Evolutionary conservation across 2,888 invertebrate species (phyloP), one percentile per base, ranked within the genome.

Genomic region (Pocota personata): DNA sequence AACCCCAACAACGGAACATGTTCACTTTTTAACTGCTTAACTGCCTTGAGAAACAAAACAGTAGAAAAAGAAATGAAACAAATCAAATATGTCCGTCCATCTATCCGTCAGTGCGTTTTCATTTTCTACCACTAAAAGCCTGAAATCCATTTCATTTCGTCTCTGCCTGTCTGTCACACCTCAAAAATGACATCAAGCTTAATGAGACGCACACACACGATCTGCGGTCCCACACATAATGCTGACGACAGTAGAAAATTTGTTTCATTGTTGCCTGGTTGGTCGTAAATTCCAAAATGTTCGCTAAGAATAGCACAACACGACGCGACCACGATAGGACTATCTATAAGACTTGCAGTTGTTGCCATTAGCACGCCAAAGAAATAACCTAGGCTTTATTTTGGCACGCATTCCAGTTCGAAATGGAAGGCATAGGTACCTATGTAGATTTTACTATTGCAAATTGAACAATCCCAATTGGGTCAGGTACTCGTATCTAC

Each of bases 91-190:
- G 58, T 66, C 43, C 48, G 21, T 48, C 48, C 30, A 48, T 27
- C 48, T 27, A 52, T 62, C 62, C 10, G 43, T 16, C 48, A 43
- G 58, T 57, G 57, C 57, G 72, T 83, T 83, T 83, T 83, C 72
- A 58, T 82, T 82, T 82, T 72, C 77, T 64, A 71, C 64, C 40
- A 46, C 76, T 66, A 60, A 66, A 66, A 58, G 77, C 66, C 66
- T 66, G 66, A 72, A 83, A 83, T 83, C 43, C 52, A 66, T 77
- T 82, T 82, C 43, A 82, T 69, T 50, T 62, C 46, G 27, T 37
- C 58, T 58, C 27, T 58, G 50, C 40, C 67, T 37, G 57, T 72
- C 60, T 62, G 69, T 82, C 75, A 76, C 82, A 76, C 82, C 76
- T 82, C 27, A 55, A 82, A 69, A 82, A 12, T 46, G 62, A 57